Evolutionary conservation across 1,140 invertebrate genomes (phyloP).

Genomic region (Lordiphosa mommai): DNA sequence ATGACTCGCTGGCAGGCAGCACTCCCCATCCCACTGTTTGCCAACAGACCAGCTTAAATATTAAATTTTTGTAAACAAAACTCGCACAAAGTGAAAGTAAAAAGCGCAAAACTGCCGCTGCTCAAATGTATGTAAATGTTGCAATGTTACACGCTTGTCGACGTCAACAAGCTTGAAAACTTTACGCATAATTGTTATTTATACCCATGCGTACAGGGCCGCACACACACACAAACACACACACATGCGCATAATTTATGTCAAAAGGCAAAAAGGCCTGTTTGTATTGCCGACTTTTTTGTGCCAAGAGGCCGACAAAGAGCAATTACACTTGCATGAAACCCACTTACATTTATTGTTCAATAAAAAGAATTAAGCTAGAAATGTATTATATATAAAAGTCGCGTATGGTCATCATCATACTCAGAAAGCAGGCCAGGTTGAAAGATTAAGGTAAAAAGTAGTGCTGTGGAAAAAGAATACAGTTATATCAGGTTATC

Average conservation of each 20-base stretch:
- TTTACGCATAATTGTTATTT: slow-evolving; percentile 58
- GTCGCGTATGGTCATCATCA: slow-evolving; percentile 10
- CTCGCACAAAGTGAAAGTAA: slow-evolving; percentile 22
- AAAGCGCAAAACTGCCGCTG: slow-evolving; percentile 26
- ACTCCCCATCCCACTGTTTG: neutral
- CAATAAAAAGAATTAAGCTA: slow-evolving; percentile 17
- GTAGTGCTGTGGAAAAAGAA: slow-evolving; percentile 39
- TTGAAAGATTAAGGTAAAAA: slow-evolving; percentile 51
- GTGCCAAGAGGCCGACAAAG: slow-evolving; percentile 32
- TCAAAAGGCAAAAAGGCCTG: slow-evolving; percentile 15
- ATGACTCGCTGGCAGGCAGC: slow-evolving; percentile 13
- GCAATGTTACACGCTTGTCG: slow-evolving; percentile 45
- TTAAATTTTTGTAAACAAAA: slow-evolving; percentile 33
- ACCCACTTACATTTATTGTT: slow-evolving; percentile 38
- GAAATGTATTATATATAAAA: slow-evolving; percentile 13
- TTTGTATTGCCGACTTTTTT: slow-evolving; percentile 39
- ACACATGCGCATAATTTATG: slow-evolving; percentile 41
- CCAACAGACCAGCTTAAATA: slow-evolving; percentile 8
- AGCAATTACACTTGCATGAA: slow-evolving; percentile 24
- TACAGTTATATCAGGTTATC: too few species aligned
- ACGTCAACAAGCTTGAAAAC: slow-evolving; percentile 49
- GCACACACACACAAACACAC: slow-evolving; percentile 31
- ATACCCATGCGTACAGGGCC: slow-evolving; percentile 22
- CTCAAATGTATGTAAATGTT: slow-evolving; percentile 34
- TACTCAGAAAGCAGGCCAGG: slow-evolving; percentile 3